Evolutionary conservation across 2,113 vertebrate genomes (phyloP).

Genomic region (Bagarius yarrelli): DNA sequence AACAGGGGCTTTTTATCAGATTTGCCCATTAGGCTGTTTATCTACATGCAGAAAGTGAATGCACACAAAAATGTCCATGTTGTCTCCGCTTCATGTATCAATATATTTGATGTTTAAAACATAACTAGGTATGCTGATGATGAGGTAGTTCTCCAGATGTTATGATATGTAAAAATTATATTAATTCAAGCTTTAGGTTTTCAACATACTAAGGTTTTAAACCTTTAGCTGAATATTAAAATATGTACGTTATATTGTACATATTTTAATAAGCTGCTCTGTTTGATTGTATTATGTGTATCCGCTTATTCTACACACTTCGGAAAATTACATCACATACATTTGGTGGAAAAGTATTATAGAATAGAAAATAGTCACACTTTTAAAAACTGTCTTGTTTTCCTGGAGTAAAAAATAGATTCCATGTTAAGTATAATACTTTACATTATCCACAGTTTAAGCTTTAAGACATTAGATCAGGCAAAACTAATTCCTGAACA

Average conservation of each 20-base stretch:
- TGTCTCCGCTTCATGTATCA: neutral
- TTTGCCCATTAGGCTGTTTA: conserved; percentile 1
- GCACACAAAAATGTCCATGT: no score
- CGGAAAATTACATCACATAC: no score
- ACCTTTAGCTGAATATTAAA: neutral
- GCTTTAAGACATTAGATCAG: neutral
- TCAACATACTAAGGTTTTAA: neutral
- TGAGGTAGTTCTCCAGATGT: no score
- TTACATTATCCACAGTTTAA: neutral
- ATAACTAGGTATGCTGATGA: neutral
- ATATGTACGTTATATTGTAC: neutral
- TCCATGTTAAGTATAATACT: neutral
- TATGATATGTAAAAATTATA: no score
- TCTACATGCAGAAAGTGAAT: no score
- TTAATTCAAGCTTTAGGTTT: neutral
- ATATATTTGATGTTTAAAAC: neutral
- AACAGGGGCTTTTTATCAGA: conserved; percentile 19
- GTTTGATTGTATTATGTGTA: neutral
- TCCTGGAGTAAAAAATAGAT: no score
- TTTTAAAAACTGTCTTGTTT: no score
- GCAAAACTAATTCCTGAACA: no score
- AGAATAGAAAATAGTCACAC: no score
- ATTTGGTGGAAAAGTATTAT: no score
- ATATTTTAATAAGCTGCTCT: neutral
- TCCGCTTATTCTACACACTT: neutral